Conservation (phyloP, 1,140 invertebrate species). For the Drosophila nannoptera region DNA sequence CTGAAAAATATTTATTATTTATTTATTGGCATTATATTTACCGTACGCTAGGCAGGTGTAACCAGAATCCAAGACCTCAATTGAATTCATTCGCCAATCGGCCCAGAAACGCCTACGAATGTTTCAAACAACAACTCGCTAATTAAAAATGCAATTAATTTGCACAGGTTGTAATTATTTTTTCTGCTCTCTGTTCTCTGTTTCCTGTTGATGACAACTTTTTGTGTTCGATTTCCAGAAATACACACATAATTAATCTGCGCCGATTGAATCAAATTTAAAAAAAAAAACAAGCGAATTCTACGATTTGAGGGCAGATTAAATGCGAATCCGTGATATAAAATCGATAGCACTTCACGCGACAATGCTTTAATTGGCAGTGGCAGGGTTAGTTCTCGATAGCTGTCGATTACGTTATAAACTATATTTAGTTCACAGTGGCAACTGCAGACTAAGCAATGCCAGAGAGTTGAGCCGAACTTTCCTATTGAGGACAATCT, state of each 20-base stretch:
- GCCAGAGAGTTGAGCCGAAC: background rate
- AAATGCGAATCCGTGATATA: too few species aligned
- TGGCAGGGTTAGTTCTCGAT: too few species aligned
- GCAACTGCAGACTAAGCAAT: too few species aligned
- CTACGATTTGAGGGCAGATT: too few species aligned
- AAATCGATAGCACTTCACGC: too few species aligned
- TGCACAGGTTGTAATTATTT: slow-evolving; percentile 13
- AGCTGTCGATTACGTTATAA: background rate
- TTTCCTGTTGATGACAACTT: slow-evolving; percentile 9
- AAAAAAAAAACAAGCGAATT: too few species aligned
- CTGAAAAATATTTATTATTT: slow-evolving; percentile 6
- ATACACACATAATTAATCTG: too few species aligned
- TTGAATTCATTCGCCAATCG: too few species aligned
- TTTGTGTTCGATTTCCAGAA: too few species aligned
- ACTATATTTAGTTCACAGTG: too few species aligned
- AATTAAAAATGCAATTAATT: slow-evolving; percentile 24
- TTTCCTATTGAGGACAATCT: slow-evolving; percentile 15
- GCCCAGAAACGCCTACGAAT: background rate
- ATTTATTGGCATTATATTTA: background rate
- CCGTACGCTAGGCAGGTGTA: background rate
- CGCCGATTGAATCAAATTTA: too few species aligned
- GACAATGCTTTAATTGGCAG: too few species aligned
- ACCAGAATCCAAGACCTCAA: background rate
- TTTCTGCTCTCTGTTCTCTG: background rate
- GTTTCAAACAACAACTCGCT: slow-evolving; percentile 3